These are phyloP conservation scores for Drosophila paulistorum DNA, from an alignment of 1,140 invertebrate genomes.

Conservation along the genomic window DNA sequence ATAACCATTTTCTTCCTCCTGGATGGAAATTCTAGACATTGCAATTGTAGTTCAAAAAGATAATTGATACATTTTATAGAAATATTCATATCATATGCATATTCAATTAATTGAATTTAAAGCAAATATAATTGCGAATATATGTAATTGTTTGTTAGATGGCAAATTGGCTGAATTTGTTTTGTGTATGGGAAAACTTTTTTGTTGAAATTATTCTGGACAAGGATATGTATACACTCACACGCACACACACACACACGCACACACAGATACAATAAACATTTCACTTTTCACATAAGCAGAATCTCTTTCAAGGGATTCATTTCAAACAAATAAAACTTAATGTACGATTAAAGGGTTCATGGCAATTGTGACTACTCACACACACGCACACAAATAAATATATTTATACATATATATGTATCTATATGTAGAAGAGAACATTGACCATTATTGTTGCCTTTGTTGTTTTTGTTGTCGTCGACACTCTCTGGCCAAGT, in stretches of 20 bases:
- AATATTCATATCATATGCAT: no score
- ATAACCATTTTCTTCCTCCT: no score
- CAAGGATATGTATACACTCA: not conserved
- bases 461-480: slow-evolving; percentile 9
- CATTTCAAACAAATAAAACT: slow-evolving; percentile 43
- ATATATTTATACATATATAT: not conserved
- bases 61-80: no score
- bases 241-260: not conserved
- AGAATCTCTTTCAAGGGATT: slow-evolving; percentile 10
- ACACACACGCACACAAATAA: not conserved
- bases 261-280: not conserved
- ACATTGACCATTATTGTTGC: slow-evolving; percentile 4
- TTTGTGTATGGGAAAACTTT: no score
- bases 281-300: not conserved
- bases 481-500: slow-evolving; percentile 22
- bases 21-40: no score
- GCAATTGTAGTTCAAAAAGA: no score
- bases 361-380: slow-evolving; percentile 19
- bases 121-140: no score
- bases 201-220: no score
- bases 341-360: slow-evolving; percentile 48
- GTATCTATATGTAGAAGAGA: not conserved
- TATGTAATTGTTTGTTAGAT: no score
- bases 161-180: no score
- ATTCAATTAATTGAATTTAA: no score